Evolutionary conservation across 2,113 vertebrate species (phyloP), one percentile per base, ranked within the genome.

Genomic region (Nettapus auritus): DNA sequence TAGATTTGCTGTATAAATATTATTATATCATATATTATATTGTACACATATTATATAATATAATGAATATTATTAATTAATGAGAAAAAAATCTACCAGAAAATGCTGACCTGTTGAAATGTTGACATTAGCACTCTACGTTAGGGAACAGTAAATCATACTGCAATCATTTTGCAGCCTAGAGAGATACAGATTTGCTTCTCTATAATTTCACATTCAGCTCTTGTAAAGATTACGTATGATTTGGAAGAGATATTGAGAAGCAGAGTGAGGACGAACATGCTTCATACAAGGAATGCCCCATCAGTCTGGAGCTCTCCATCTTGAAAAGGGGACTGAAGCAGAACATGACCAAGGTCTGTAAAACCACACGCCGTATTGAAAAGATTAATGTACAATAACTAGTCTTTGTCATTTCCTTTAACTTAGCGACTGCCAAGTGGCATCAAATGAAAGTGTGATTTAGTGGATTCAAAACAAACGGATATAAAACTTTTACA

Each of bases 371-470:
- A 88, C 84, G 19, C 57, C 11, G 7, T 66, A 64, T 0, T 57
- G n/a, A 44, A 60, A 96, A 94, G 14, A 6, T 52, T 19, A 96
- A 68, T 36, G 63, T 1, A 71, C 17, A 91, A 11, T 52, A 73
- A 64, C 29, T 68, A 22, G n/a, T 13, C 28, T 79, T 79, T 73
- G 62, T 26, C 42, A 68, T 13, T 33, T 57, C 17, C 74, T 34
- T 36, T 69, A 21, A 48, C 29, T 38, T 23, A 42, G 33, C 22
- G 91, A 85, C 25, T 23, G 34, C 17, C 62, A 42, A 60, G 6
- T 14, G 44, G 33, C 33, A 94, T 26, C 66, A 93, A 82, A 71
- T 29, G 71, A 79, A 91, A 52, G 15, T 2, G 1, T 8, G 29
- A 71, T 23, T 31, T 23, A 87, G 42, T 3, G 74, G 16, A 19